Conservation (phyloP, 2,888 invertebrate species). For the Dromius quadrimaculatus region DNA sequence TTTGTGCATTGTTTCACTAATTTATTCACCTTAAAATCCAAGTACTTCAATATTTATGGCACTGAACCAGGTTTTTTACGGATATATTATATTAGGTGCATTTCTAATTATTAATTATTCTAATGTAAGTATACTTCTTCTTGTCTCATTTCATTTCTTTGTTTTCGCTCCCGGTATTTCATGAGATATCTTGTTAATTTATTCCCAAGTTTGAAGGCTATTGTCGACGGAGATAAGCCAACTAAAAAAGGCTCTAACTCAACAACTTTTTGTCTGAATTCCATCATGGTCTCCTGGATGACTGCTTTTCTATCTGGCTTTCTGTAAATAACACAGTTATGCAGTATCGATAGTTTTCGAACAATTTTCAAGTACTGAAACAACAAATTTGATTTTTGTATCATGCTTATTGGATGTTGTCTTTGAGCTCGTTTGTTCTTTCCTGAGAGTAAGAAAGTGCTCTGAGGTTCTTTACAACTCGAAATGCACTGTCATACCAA, state of each 20-base stretch:
- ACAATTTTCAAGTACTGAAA: too few species aligned
- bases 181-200: conserved; percentile 69
- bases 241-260: conserved; percentile 67
- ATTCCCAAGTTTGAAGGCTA: conserved; percentile 66
- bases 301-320: conserved; percentile 45
- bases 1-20: too few species aligned
- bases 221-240: conserved; percentile 63
- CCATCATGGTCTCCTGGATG: conserved; percentile 49
- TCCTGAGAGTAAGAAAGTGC: too few species aligned
- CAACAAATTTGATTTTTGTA: too few species aligned
- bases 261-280: conserved; percentile 61
- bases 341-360: too few species aligned
- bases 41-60: too few species aligned
- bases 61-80: too few species aligned
- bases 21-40: too few species aligned
- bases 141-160: conserved; percentile 66
- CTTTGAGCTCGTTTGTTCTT: too few species aligned
- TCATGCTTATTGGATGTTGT: too few species aligned
- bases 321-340: conserved; percentile 5
- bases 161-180: conserved; percentile 69
- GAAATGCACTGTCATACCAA: too few species aligned
- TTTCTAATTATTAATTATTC: conserved; percentile 15
- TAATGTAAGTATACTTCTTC: conserved; percentile 63
- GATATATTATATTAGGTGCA: background rate
- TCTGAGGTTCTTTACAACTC: too few species aligned